Evolutionary conservation across 2,888 invertebrate species (phyloP), one percentile per base, ranked within the genome.

Genomic region (Lottia gigantea): DNA sequence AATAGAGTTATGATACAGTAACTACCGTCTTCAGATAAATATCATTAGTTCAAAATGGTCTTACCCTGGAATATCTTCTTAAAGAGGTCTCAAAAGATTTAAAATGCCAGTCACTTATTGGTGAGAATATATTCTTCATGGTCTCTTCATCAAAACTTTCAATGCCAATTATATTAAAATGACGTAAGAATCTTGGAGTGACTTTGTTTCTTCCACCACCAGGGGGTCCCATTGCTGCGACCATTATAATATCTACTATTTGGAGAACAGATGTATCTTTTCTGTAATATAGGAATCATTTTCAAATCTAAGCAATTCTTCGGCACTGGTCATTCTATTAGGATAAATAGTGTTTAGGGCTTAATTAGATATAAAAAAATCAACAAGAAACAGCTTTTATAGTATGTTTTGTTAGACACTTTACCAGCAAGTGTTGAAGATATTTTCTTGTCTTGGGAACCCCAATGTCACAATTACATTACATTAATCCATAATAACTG

Each of bases 91-190:
- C 87, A 78, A 82, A 88, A n/a, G 81, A 80, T 45, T 75, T 80
- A 72, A 88, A 88, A 76, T 88, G 88, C 86, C 87, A 87, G 76
- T 88, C 88, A n/a, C 86, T 76, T 63, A 88, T 87, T 8, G 88
- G 88, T 23, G 85, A 75, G 76, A 88, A 88, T 62, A 88, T 87
- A 70, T 83, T 86, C 74, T 84, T 86, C 86, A 88, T 85, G 0
- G 87, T 85, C 46, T 86, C 87, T 68, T 88, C 88, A 74, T 86
- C 83, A 76, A 88, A 88, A 1, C 84, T 83, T 67, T 87, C 86
- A 68, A 88, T 87, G 23, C 84, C 80, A 67, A 88, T 85, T 63
- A 88, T 74, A 70, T 88, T 88, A 76, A 88, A 88, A 75, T 88
- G 88, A 15, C 88, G 81, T 46, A 86, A 76, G 74, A 88, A 88